Evolutionary conservation across 2,797 vertebrate species (phyloP).

Genomic region (Pseudotriccus pelzelni): DNA sequence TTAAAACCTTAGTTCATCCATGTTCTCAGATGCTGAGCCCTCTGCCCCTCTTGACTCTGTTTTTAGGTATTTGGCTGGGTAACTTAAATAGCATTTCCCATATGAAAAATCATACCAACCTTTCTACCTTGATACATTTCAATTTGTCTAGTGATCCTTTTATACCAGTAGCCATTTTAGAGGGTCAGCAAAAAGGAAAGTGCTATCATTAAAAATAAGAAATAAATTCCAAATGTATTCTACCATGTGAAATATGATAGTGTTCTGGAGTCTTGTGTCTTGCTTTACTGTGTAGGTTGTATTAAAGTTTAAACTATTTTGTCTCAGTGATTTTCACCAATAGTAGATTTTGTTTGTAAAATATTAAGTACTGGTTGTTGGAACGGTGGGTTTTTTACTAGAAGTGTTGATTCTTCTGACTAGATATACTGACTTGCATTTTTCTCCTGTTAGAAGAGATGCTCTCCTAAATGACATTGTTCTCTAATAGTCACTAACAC

Average conservation of each 20-base stretch:
- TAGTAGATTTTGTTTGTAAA: not conserved
- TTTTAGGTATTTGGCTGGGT: not conserved
- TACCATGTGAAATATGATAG: not conserved
- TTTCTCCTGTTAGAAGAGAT: not conserved
- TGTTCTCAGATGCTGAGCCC: not conserved
- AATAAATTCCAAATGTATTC: not conserved
- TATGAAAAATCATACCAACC: not conserved
- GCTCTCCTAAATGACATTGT: not conserved
- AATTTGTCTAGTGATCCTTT: rapidly evolving
- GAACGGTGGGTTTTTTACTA: not conserved
- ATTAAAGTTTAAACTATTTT: not conserved
- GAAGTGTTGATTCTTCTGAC: not conserved
- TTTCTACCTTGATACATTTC: not conserved
- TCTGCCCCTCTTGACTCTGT: not conserved
- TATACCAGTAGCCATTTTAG: not conserved
- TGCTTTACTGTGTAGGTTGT: not conserved
- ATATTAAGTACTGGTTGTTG: not conserved
- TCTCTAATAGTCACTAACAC: not conserved
- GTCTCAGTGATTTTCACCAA: not conserved
- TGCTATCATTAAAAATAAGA: not conserved
- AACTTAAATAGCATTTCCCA: not conserved
- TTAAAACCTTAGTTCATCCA: not conserved
- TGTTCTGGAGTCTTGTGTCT: not conserved
- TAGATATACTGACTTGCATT: not conserved
- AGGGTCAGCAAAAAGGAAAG: not conserved